These are phyloP conservation scores for Bambusicola thoracicus DNA, from an alignment of 2,113 vertebrate genomes.

Conservation along the genomic window DNA sequence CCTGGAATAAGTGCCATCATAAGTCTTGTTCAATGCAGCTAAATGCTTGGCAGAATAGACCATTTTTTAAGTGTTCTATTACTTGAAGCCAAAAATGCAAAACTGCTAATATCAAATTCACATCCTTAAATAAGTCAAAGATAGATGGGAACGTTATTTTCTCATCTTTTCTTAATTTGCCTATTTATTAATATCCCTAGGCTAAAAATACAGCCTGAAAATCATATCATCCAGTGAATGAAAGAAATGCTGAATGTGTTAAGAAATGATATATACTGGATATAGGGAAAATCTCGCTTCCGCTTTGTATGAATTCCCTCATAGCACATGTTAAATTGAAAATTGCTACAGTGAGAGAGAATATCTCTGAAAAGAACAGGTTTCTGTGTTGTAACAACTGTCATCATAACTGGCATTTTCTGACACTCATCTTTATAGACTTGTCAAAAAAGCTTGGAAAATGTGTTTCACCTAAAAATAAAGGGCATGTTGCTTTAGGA, in stretches of 20 bases:
- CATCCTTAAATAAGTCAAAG: not conserved
- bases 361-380: not conserved
- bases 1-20: not conserved
- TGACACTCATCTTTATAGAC: not conserved
- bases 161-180: not conserved
- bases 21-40: not conserved
- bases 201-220: not conserved
- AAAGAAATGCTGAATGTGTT: not conserved
- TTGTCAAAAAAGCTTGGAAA: not conserved
- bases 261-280: not conserved
- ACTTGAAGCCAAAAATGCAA: not conserved
- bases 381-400: not conserved
- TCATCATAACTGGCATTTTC: not conserved
- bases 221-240: not conserved
- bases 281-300: not conserved
- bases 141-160: not conserved
- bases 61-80: not conserved
- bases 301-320: not conserved
- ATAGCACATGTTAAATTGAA: not conserved
- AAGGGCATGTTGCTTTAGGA: not conserved
- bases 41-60: not conserved
- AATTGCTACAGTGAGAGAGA: not conserved
- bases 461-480: not conserved
- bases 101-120: conserved; percentile 6
- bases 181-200: not conserved